Percentiles rank a stretch among this genome's conserved stretches.
Conservation (phyloP, 2,888 invertebrate species). For the Lissonota sp. region DNA sequence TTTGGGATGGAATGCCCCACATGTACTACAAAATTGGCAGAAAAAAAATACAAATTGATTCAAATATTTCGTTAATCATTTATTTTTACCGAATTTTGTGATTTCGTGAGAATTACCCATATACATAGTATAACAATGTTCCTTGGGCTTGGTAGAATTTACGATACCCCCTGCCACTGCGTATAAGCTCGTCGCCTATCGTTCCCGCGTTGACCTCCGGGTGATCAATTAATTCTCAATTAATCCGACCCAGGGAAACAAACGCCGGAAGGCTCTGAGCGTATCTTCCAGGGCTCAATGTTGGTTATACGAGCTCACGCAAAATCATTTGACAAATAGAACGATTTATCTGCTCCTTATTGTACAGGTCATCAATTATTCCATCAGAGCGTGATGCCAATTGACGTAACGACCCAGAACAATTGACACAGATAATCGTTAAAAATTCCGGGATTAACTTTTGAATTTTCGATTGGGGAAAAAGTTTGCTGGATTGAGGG, state of each 20-base stretch:
- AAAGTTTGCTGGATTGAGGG: too few relatives aligned
- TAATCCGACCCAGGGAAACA: slow-evolving; percentile 33
- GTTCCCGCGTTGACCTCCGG: slow-evolving; percentile 9
- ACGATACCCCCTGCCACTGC: slow-evolving; percentile 18
- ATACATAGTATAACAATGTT: slow-evolving; percentile 17
- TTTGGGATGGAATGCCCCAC: too few relatives aligned
- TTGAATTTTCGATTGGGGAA: too few relatives aligned
- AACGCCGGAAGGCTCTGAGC: slow-evolving; percentile 23
- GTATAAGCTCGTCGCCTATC: slow-evolving; percentile 26
- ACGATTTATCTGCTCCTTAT: slow-evolving; percentile 24
- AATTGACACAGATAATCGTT: not conserved
- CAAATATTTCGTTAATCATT: too few relatives aligned
- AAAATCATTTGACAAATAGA: slow-evolving; percentile 40
- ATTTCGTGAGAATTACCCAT: too few relatives aligned
- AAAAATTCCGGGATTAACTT: too few relatives aligned
- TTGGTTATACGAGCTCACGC: too few relatives aligned
- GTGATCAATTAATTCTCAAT: slow-evolving; percentile 52
- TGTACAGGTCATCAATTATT: slow-evolving; percentile 33
- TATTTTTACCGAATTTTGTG: too few relatives aligned
- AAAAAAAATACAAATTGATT: too few relatives aligned
- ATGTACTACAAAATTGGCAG: too few relatives aligned
- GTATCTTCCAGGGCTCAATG: too few relatives aligned
- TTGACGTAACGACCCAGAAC: not conserved
- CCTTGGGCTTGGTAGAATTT: slow-evolving; percentile 17
- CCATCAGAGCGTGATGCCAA: not conserved